Percentiles rank a stretch among this genome's conserved stretches.
Conservation (phyloP, 2,888 invertebrate genomes). For the Pardosa pseudoannulata region DNA sequence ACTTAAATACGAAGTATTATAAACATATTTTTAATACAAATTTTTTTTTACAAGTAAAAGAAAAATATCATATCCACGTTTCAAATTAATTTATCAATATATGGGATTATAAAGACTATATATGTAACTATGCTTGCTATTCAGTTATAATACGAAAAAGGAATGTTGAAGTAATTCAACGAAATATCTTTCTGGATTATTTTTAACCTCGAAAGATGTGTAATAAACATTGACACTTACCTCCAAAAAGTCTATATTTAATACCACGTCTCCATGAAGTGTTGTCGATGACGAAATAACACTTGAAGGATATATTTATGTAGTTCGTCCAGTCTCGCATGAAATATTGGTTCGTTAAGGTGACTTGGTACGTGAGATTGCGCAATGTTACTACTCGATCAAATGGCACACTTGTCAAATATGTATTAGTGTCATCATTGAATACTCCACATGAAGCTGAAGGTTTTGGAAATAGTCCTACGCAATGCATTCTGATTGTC, state of each 20-base stretch:
- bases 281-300: slow-evolving; percentile 73
- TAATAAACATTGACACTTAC: no score
- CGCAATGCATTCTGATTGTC: slow-evolving; percentile 73
- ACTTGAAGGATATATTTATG: slow-evolving; percentile 72
- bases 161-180: no score
- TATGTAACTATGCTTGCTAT: no score
- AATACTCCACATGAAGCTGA: slow-evolving; percentile 74
- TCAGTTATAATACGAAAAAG: no score
- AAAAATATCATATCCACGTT: no score
- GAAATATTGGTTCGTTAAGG: slow-evolving; percentile 57
- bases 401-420: slow-evolving; percentile 72
- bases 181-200: no score
- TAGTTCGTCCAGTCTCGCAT: slow-evolving; percentile 73
- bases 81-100: no score
- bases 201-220: no score
- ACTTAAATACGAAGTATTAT: no score
- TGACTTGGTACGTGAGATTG: slow-evolving; percentile 74
- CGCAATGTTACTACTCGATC: slow-evolving; percentile 60
- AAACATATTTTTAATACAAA: no score
- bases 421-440: slow-evolving; percentile 64
- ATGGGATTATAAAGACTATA: no score
- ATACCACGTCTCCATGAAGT: slow-evolving; percentile 74
- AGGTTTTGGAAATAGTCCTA: slow-evolving; percentile 74
- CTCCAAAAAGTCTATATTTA: slow-evolving; percentile 73
- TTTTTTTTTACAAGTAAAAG: no score